Evolutionary conservation across 2,797 vertebrate genomes (phyloP), one percentile per base, ranked within the genome.

Genomic region (Acipenser transmontanus): DNA sequence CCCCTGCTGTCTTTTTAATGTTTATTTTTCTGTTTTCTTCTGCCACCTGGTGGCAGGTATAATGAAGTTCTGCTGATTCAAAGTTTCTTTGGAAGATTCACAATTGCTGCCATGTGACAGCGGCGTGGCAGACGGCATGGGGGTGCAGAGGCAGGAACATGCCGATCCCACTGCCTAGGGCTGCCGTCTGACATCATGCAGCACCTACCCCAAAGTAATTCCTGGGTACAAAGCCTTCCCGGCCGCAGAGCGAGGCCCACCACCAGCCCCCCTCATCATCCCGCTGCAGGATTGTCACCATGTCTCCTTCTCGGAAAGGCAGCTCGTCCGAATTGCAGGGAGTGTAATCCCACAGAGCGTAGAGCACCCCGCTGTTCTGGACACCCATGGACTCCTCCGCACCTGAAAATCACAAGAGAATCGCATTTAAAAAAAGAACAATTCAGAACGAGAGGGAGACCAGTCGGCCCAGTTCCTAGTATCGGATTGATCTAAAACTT

Each of bases 131-230:
- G 14, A 17, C 14, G 14, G 14, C 17, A 17, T 17, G 17, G 34
- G 3, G 34, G 2, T 34, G 34, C 34, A 34, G 34, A 3, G 34
- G 4, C 4, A 34, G 34, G 34, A 34, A 34, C 34, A 34, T 34
- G 34, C 34, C 34, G 2, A 34, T 4, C 34, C 34, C 34, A 34
- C 34, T 34, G 34, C 34, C 2, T 4, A 34, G 34, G 34, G 34
- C 34, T 34, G 34, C 34, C 3, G 34, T 4, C 34, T 34, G 2
- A 34, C 4, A 34, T 34, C 4, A 4, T 34, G 34, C 2, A 34
- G 34, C 34, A 34, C 88, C 91, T 79, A 96, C 95, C 89, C 95
- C 95, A 17, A 97, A 96, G 70, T 94, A 94, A 87, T 95, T 97
- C n/a, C 85, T 88, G 3, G 95, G 94, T n/a, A 96, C 89, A 0